Evolutionary conservation across 2,888 invertebrate species (phyloP), one percentile per base, ranked within the genome.

Genomic region (Autographa gamma): DNA sequence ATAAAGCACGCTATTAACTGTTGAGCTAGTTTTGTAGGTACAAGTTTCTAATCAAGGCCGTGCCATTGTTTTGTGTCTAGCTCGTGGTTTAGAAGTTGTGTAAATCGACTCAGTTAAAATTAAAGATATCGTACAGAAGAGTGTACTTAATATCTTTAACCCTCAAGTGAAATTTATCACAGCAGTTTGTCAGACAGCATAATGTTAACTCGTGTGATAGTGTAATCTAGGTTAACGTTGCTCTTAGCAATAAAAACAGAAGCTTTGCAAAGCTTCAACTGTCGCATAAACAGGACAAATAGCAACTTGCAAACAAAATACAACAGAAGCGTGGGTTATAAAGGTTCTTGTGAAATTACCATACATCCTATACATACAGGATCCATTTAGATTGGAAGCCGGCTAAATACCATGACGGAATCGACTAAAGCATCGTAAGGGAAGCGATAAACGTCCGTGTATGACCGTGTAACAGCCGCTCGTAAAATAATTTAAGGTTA

Each of bases 31-130:
- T 66, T 83, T 77, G 25, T 25, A 25, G 75, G 68, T 73, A 81
- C 81, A 75, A 81, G 81, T 82, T 82, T 77, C 66, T 66, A 79
- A 82, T 81, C 81, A 82, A 82, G 79, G 79, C 77, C 81, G 73
- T 63, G 48, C 77, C 67, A 82, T 82, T 82, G 82, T 82, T 79
- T 64, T 52, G 70, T 64, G 19, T 19, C 54, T 65, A 68, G 73
- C 80, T 78, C 70, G 60, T 43, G 31, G 41, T 34, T 65, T 63
- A 63, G 52, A 69, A 64, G 41, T 66, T 71, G 41, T 73, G 56
- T 73, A 71, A 66, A 73, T 79, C 56, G 25, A 56, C 25, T 48
- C 56, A n/a, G 73, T 66, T 66, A 58, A 0, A 19, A 25, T 31
- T 48, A 25, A 56, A 19, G 25, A 19, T 11, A 48, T 48, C 48